These are phyloP conservation scores for Pseudocheirus occidentalis DNA, from an alignment of 2,797 vertebrate genomes.

Conservation along the genomic window DNA sequence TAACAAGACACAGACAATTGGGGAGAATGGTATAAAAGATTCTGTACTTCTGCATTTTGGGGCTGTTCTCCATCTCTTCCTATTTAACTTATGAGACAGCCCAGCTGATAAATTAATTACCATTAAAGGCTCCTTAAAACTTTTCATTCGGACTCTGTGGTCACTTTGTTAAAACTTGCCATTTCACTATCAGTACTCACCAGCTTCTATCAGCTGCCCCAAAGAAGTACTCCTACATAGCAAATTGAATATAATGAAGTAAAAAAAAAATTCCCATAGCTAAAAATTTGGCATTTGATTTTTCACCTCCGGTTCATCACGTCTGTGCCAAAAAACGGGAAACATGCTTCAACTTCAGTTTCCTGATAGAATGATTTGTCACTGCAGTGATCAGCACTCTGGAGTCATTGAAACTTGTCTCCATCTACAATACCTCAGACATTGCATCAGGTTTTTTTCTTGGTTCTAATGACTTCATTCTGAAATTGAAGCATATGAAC, in stretches of 20 bases:
- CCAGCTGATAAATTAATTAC: too few relatives aligned
- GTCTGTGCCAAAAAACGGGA: background rate
- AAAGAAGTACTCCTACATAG: background rate
- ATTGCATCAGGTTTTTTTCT: background rate
- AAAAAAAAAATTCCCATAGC: background rate
- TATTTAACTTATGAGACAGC: too few relatives aligned
- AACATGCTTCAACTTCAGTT: background rate
- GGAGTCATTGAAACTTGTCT: background rate
- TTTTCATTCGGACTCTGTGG: too few relatives aligned
- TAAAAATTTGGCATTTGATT: background rate
- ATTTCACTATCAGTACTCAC: too few relatives aligned
- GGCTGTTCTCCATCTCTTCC: too few relatives aligned
- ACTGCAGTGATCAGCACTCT: background rate
- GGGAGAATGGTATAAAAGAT: too few relatives aligned
- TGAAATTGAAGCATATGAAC: background rate
- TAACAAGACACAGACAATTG: too few relatives aligned
- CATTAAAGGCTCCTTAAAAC: too few relatives aligned
- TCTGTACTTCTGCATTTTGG: too few relatives aligned
- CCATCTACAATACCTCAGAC: background rate
- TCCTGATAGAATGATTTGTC: background rate
- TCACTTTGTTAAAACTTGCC: too few relatives aligned
- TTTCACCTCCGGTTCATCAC: background rate
- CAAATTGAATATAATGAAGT: background rate
- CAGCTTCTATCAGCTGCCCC: background rate
- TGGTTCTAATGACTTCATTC: background rate